Percentiles rank a stretch among this genome's conserved stretches.
Conservation (phyloP, 2,797 vertebrate genomes). For the Sphenopsis melanotis region DNA sequence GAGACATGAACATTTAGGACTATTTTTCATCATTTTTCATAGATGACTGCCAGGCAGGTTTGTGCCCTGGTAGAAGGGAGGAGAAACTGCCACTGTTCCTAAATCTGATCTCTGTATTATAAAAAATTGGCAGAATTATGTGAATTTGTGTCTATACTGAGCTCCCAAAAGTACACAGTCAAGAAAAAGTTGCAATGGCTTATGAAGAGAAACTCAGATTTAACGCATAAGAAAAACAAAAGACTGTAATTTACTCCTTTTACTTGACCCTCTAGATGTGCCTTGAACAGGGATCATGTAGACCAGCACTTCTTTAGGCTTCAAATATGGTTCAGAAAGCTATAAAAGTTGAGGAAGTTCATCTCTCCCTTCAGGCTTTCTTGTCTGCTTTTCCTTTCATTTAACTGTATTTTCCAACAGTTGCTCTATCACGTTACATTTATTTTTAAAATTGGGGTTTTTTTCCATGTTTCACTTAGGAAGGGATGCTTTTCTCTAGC, state of each 20-base stretch:
- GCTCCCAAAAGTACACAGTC: neutral
- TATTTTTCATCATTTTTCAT: neutral
- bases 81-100: neutral
- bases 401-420: neutral
- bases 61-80: neutral
- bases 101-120: neutral
- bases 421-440: neutral
- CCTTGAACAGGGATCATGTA: neutral
- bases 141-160: neutral
- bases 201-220: neutral
- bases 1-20: neutral
- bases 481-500: neutral
- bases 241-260: neutral
- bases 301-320: neutral
- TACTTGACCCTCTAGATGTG: neutral
- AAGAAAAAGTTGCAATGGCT: neutral
- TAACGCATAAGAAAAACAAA: neutral
- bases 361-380: neutral
- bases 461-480: neutral
- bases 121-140: neutral
- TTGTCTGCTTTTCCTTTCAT: neutral
- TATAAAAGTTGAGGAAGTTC: neutral
- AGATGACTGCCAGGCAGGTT: neutral
- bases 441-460: neutral
- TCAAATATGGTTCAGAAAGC: neutral